phyloP scores from a whole-genome alignment of 1,140 invertebrate species.

The Brachionus sp. region DNA sequence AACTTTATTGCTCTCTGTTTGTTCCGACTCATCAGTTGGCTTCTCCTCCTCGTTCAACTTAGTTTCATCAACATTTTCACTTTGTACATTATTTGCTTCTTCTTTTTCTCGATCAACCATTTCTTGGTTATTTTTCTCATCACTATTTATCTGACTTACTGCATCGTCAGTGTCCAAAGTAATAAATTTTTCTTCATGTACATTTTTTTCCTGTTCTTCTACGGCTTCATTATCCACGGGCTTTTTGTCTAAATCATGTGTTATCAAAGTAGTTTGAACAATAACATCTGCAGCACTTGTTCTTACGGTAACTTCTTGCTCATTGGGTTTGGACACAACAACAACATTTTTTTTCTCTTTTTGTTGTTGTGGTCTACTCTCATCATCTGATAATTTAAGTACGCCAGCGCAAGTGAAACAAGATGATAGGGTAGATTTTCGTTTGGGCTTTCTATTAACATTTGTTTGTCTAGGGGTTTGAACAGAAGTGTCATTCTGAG shows the following conservation, averaged over 20 bases:
- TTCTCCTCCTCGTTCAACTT: not conserved
- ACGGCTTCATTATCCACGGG: not conserved
- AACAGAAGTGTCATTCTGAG: not conserved
- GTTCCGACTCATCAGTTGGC: not conserved
- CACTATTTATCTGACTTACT: not conserved
- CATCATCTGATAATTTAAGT: slow-evolving; percentile 33
- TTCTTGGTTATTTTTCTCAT: not conserved
- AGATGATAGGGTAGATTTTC: not conserved
- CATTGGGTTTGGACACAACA: not conserved
- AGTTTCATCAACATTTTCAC: not conserved
- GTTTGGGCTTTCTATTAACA: not conserved
- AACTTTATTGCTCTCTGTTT: not conserved
- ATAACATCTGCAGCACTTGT: not conserved
- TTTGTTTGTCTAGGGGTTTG: not conserved
- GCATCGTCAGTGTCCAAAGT: not conserved
- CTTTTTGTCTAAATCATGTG: not conserved
- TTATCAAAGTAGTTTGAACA: not conserved
- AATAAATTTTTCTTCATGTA: not conserved
- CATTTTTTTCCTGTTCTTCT: not conserved
- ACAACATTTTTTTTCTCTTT: slow-evolving; percentile 1
- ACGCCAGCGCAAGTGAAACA: slow-evolving; percentile 31
- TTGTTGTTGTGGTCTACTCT: slow-evolving; percentile 6
- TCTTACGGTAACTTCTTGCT: not conserved
- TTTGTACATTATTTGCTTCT: not conserved
- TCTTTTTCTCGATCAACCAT: not conserved